Evolutionary conservation across 2,113 vertebrate genomes (phyloP), one percentile per base, ranked within the genome.

Genomic region (Antigone vipio): DNA sequence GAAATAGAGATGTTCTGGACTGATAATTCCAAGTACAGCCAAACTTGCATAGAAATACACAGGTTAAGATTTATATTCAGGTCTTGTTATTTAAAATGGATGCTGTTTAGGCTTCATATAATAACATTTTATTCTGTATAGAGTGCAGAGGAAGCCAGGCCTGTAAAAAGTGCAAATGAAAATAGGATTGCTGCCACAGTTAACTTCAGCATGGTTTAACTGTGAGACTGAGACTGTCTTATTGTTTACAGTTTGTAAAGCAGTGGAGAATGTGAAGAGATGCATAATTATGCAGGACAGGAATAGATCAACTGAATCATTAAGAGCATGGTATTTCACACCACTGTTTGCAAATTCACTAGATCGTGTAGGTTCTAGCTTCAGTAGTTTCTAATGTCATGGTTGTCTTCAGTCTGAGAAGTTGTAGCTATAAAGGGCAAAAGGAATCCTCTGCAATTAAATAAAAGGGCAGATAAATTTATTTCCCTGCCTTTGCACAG

Each of bases 1-100:
- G 79, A 81, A 95, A 87, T 75, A 82, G 66, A 93, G 95, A 94
- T 93, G 84, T 94, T 92, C 84, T 94, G 92, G 52, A 73, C 80
- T 91, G 95, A 91, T 97, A 94, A 94, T 89, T 81, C 40, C 22
- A 59, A 89, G 69, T 76, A 38, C 66, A 82, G 95, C 92, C 88
- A 93, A 85, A 45, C 35, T 87, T 92, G 52, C 24, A 38, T 56
- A 87, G 34, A 81, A 92, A 47, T 89, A 69, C 18, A 42, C 76
- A 81, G 96, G 86, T 91, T 93, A 85, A 87, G 76, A 89, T 94
- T 93, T 88, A 69, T 82, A 23, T 71, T 89, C 5, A 5, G 16
- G 15, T 72, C 66, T 81, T 75, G 14, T 74, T 95, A 40, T 87
- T 91, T 91, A 59, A 91, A 89, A 85, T 89, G 77, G 34, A n/a